A percentile compares a stretch with the other conserved stretches of the same genome.
Evolutionary conservation across 2,113 vertebrate genomes (phyloP).

Genomic region (Ctenomys sociabilis): DNA sequence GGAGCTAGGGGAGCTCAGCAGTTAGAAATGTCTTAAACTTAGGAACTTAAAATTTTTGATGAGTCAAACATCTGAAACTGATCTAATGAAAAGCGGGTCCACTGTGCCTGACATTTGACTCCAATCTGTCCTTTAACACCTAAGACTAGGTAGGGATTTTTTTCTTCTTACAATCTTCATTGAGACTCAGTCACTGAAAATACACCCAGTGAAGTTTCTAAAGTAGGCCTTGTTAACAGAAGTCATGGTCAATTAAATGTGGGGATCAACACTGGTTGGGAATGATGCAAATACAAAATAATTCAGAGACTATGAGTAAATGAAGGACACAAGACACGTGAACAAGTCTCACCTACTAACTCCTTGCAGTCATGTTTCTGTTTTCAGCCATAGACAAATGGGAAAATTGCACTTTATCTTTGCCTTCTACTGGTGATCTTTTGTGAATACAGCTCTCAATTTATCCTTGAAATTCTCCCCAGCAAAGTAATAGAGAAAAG

Average conservation of each 20-base stretch:
- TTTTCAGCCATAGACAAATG: constrained; percentile 19
- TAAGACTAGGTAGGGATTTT: not conserved
- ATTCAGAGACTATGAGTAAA: not conserved
- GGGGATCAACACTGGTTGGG: not conserved
- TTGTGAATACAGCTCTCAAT: constrained; percentile 68
- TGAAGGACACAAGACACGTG: not conserved
- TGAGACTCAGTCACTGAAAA: constrained; percentile 20
- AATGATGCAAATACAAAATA: not conserved
- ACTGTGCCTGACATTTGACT: not conserved
- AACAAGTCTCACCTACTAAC: not conserved
- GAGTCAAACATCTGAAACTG: not conserved
- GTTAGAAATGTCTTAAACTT: not conserved
- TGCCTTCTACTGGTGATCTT: not conserved
- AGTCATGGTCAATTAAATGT: not conserved
- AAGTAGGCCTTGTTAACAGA: constrained; percentile 29
- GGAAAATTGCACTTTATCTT: constrained; percentile 11
- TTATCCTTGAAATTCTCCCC: constrained; percentile 87
- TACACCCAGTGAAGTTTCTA: not conserved
- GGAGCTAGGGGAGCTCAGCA: not conserved
- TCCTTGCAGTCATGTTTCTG: not conserved
- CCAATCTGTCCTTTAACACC: not conserved
- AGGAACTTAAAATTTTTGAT: not conserved
- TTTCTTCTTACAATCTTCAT: not conserved
- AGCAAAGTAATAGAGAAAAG: constrained; percentile 88
- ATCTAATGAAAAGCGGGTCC: not conserved